phyloP scores from a whole-genome alignment of 2,888 invertebrate species.

The Ochropleura leucogaster region DNA sequence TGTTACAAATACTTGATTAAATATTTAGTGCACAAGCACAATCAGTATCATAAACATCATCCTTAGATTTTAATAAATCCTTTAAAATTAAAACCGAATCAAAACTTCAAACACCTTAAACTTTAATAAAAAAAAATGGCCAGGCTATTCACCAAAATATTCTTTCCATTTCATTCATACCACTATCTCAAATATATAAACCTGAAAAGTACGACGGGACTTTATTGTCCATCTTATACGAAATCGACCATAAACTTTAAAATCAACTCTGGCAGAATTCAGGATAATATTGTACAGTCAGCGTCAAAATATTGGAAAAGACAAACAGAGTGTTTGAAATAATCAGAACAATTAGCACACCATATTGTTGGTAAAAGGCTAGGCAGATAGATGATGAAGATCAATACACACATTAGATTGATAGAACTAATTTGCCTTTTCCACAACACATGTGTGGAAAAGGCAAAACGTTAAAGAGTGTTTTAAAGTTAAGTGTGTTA shows the following conservation, averaged over 20 bases:
- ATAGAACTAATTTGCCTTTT: too few relatives aligned
- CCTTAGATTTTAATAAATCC: too few relatives aligned
- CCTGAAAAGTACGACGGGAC: slow-evolving; percentile 1
- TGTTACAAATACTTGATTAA: too few relatives aligned
- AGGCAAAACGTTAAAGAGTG: too few relatives aligned
- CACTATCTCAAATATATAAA: background rate
- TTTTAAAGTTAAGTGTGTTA: too few relatives aligned
- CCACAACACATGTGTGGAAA: too few relatives aligned
- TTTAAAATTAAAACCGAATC: too few relatives aligned
- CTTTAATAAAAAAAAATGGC: background rate
- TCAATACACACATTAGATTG: background rate
- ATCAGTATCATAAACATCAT: too few relatives aligned
- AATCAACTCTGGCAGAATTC: background rate
- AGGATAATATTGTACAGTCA: background rate
- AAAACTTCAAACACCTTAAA: background rate
- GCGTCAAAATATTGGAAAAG: background rate
- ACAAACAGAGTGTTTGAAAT: background rate
- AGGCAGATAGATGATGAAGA: background rate
- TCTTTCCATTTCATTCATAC: background rate
- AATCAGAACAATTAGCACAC: background rate
- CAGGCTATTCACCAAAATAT: slow-evolving; percentile 5
- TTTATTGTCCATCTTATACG: slow-evolving; percentile 11
- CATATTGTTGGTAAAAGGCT: background rate
- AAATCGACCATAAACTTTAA: slow-evolving; percentile 19
- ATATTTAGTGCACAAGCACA: too few relatives aligned